Evolutionary conservation across 1,140 invertebrate genomes (phyloP), one percentile per base, ranked within the genome.

Genomic region (Eumeta japonica): DNA sequence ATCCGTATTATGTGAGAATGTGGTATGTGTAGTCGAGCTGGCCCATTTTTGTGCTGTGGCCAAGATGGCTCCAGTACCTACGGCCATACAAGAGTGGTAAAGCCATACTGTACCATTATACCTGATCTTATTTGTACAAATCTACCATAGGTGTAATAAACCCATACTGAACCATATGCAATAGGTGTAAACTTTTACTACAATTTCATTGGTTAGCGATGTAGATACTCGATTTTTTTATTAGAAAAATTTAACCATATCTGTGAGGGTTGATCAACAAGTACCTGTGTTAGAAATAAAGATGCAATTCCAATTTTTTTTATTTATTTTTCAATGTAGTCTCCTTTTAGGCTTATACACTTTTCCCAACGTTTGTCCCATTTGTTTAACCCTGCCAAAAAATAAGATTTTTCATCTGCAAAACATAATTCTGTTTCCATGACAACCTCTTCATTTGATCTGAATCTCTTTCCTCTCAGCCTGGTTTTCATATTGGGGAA

Each of bases 361-460:
- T 71, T 62, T 24, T 40, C 45, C 49, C 45, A 55, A 42, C 58
- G 44, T 44, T 62, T 15, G 40, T 62, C 45, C 36, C 60, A 49
- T 41, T 53, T 57, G 41, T 62, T 55, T 49, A 63, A 52, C 28
- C 56, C 59, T 31, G 58, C 41, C 36, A 37, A 58, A 58, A 54
- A 59, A 49, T 51, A 56, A 18, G 41, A 52, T 55, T 61, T 48
- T 13, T 46, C 43, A 35, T 40, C 41, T 47, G 37, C 43, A 57
- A 62, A 64, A 45, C 56, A 50, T 15, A 27, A 45, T 18, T 56
- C 32, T 39, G 45, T 51, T 28, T 34, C 41, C 24, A 46, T 41
- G 41, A 53, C 57, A 9, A 54, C 44, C 35, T 53, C 50, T 45
- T 56, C 41, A 46, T 56, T 48, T 17, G 48, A 48, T 36, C 30